Base-by-base conservation (phyloP, 2,888 invertebrate species). In the Thereva nobilitata region DNA sequence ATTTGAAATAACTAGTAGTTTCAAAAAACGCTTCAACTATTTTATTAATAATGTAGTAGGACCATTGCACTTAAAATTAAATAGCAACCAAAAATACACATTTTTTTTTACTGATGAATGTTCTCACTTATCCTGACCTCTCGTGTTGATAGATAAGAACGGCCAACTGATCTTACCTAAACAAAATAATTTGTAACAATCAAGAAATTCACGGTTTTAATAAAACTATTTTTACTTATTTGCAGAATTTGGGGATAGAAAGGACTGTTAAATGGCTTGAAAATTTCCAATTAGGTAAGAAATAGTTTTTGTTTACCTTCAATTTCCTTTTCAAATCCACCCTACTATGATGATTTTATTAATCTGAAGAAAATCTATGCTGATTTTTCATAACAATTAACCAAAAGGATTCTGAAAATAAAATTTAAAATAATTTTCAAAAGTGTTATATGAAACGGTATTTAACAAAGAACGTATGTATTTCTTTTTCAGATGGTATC, bases 111-210 rank as follows among this genome's bases (percentile, higher is more conserved):
- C 8, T 64, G 64, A 64, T 64, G 64, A 64, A 23, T 64, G 64
- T 64, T 64, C 64, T 38, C 23, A 12, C 7, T 23, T 23, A 23
- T 23, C 34, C 64, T 67, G 67, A 70, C 70, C 67, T 71, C 72
- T 73, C 54, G 67, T 77, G 77, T 70, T 69, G 77, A 77, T 74
- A 74, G 73, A 76, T 74, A 77, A 77, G 77, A 77, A 77, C 77
- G 77, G 77, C 77, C 77, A 77, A 75, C 77, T 77, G 77, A 77
- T 54, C 10, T 35, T 38, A 4, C 12, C 10, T 8, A n/a, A 41
- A 41, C 23, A 23, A 23, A 23, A 23, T 23, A 23, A 23, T 23
- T 23, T 23, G 23, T 2, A 23, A 23, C 23, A 2, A 23, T 23
- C 23, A 23, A 23, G 23, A 23, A 23, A 23, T 23, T n/a, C 23